A percentile compares a stretch with the other conserved stretches of the same genome.
Evolutionary conservation across 1,140 invertebrate species (phyloP).

Genomic region (Zaprionus camerounensis): DNA sequence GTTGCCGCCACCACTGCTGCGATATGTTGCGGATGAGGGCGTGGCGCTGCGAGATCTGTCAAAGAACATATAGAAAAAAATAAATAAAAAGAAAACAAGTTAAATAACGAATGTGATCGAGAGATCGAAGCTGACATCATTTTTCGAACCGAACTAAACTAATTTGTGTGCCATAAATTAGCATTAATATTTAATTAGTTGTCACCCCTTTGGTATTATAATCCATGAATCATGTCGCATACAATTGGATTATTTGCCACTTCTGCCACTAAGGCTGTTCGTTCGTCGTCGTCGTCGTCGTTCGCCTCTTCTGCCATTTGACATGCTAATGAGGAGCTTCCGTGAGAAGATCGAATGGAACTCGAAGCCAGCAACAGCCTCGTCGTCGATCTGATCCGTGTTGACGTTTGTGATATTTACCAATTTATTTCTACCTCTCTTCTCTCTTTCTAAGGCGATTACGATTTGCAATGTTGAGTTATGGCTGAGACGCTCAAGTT

Average conservation of each 20-base stretch:
- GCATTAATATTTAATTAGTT: slow-evolving; percentile 75
- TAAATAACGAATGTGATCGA: slow-evolving; percentile 11
- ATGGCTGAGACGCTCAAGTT: slow-evolving; percentile 25
- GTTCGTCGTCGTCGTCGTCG: slow-evolving; percentile 10
- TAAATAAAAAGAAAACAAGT: not conserved
- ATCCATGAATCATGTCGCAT: slow-evolving; percentile 46
- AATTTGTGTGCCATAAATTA: slow-evolving; percentile 59
- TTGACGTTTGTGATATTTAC: slow-evolving; percentile 57
- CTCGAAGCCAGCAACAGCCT: not conserved
- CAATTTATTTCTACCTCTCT: slow-evolving; percentile 27
- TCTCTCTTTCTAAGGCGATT: slow-evolving; percentile 62
- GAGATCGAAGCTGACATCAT: slow-evolving; percentile 48
- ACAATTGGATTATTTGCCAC: slow-evolving; percentile 77
- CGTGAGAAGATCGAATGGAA: slow-evolving; percentile 63
- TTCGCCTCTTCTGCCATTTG: slow-evolving; percentile 42
- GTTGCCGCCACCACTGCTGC: slow-evolving; percentile 83
- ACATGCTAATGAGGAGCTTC: slow-evolving; percentile 79
- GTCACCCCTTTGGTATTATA: slow-evolving; percentile 16
- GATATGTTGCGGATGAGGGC: slow-evolving; percentile 90
- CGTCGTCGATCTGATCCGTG: slow-evolving; percentile 32
- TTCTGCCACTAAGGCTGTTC: slow-evolving; percentile 26
- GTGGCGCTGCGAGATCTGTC: slow-evolving; percentile 89
- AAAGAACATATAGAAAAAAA: not conserved
- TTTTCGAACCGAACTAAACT: slow-evolving; percentile 25
- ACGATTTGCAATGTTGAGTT: slow-evolving; percentile 42